A percentile compares a stretch with the other conserved stretches of the same genome.
Conservation (phyloP, 1,140 invertebrate species). For the Magallana angulata region DNA sequence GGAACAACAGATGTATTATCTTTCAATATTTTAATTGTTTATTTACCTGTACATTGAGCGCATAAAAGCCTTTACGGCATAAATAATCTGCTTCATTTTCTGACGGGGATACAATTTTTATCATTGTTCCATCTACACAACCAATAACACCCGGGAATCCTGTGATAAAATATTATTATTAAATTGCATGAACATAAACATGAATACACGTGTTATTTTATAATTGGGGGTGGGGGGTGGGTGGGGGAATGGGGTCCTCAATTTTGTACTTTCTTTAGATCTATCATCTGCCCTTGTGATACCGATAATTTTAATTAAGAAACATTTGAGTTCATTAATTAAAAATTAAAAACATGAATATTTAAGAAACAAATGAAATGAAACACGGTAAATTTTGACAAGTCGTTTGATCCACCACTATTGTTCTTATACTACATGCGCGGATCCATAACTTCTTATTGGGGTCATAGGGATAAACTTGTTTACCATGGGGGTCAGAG, state of each 20-base stretch:
- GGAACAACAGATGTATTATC: no score
- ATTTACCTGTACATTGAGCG: neutral
- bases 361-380: neutral
- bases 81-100: neutral
- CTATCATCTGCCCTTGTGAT: no score
- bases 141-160: neutral
- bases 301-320: no score
- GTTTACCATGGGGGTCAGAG: no score
- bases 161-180: neutral
- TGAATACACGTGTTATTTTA: neutral
- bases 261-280: neutral
- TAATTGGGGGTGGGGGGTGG: no score
- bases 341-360: neutral
- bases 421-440: no score
- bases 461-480: no score
- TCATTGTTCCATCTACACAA: neutral
- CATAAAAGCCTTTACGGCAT: conserved; percentile 4
- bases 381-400: no score
- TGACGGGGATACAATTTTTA: neutral
- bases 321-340: neutral
- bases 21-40: neutral
- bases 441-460: no score
- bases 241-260: neutral
- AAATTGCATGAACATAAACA: neutral
- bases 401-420: no score